Percentiles rank a stretch among this genome's conserved stretches.
Evolutionary conservation across 2,888 invertebrate genomes (phyloP).

Genomic region (Apotomis capreana): DNA sequence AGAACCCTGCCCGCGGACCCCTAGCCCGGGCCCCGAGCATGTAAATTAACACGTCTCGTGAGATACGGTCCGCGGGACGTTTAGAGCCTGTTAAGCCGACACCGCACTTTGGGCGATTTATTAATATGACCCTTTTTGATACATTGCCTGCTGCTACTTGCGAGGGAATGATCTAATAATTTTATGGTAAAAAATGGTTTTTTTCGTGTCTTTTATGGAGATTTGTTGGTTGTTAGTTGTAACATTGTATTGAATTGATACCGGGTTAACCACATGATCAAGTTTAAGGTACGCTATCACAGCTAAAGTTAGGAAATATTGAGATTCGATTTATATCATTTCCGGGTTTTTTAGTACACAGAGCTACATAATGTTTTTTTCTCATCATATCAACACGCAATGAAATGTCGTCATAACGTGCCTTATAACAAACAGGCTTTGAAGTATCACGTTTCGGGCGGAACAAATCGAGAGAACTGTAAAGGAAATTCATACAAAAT

Average conservation of each 20-base stretch:
- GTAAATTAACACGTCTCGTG: conserved; percentile 44
- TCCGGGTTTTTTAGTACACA: no score
- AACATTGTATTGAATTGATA: background rate
- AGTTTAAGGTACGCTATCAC: no score
- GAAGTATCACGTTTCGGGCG: no score
- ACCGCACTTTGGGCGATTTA: conserved; percentile 60
- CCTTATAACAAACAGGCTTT: no score
- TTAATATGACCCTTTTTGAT: conserved; percentile 60
- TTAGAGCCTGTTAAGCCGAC: conserved; percentile 69
- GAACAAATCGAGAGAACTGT: no score
- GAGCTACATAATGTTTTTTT: no score
- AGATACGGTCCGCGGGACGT: conserved; percentile 44
- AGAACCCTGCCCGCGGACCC: conserved; percentile 18
- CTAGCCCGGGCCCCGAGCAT: conserved; percentile 21
- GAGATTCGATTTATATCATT: no score
- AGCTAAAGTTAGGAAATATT: no score
- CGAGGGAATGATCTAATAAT: conserved; percentile 28
- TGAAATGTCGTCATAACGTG: no score
- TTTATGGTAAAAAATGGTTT: conserved; percentile 18
- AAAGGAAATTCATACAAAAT: no score
- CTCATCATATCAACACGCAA: no score
- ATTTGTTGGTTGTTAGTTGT: background rate
- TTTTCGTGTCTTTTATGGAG: background rate
- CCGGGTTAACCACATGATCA: background rate
- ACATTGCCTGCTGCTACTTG: conserved; percentile 49